phyloP scores from a whole-genome alignment of 2,888 invertebrate genomes.

The Cepaea hortensis region DNA sequence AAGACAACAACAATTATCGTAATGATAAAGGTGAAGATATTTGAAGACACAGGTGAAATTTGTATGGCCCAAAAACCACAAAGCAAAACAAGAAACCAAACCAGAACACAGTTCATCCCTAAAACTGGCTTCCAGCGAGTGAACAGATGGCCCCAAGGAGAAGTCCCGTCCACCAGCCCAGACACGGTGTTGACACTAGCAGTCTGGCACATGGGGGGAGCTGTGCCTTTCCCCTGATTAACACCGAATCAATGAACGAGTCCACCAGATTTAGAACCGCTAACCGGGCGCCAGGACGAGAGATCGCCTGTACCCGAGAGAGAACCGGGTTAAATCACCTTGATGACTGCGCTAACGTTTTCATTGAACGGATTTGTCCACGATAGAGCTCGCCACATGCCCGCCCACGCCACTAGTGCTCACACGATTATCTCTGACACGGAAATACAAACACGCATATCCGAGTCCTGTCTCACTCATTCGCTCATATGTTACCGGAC shows the following conservation, averaged over 20 bases:
- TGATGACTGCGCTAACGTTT: background rate
- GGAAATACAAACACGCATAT: too few relatives aligned
- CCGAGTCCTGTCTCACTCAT: too few relatives aligned
- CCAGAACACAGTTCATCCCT: background rate
- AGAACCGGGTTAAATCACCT: background rate
- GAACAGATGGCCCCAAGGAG: conserved; percentile 16
- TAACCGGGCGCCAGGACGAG: background rate
- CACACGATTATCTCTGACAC: too few relatives aligned
- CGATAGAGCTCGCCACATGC: background rate
- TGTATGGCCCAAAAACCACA: background rate
- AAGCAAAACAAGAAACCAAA: background rate
- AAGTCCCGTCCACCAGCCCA: background rate
- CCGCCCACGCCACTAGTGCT: background rate
- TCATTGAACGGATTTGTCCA: background rate
- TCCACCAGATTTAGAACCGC: conserved; percentile 1
- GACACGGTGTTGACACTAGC: conserved; percentile 16
- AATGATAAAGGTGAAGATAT: background rate
- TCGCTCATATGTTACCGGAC: too few relatives aligned
- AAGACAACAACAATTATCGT: background rate
- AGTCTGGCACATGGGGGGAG: background rate
- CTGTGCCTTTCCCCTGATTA: conserved; percentile 10
- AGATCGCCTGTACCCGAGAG: background rate
- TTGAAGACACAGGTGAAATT: background rate
- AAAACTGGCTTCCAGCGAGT: background rate
- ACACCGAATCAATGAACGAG: conserved; percentile 18